Evolutionary conservation across 2,113 vertebrate genomes (phyloP).

Genomic region (Centropristis striata): DNA sequence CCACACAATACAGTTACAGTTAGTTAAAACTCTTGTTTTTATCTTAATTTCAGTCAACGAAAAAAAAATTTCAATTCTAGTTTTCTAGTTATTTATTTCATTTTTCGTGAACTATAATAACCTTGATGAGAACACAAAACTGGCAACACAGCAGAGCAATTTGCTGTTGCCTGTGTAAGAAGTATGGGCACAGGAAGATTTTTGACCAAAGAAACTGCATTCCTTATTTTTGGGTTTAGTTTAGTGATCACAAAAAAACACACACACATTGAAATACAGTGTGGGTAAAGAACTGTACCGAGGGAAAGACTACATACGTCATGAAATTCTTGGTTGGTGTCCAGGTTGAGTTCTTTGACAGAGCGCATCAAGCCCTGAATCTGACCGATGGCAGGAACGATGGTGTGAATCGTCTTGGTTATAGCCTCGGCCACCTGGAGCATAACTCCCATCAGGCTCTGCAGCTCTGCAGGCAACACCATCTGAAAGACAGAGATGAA

Average conservation of each 20-base stretch:
- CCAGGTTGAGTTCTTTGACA: slow-evolving; percentile 70
- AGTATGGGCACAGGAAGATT: background rate
- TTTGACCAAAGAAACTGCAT: background rate
- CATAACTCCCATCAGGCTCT: slow-evolving; percentile 68
- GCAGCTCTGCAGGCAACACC: slow-evolving; percentile 80
- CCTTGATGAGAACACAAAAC: background rate
- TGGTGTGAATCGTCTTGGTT: slow-evolving; percentile 68
- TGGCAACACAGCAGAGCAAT: background rate
- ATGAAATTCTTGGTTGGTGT: slow-evolving; percentile 53
- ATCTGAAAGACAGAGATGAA: slow-evolving; percentile 66
- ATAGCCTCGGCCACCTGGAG: slow-evolving; percentile 62
- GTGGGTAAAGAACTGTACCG: background rate
- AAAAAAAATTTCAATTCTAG: no score
- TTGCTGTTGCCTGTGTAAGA: background rate
- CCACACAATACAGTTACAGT: no score
- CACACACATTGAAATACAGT: background rate
- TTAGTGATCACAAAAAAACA: background rate
- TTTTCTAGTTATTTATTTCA: no score
- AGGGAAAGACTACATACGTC: slow-evolving; percentile 50
- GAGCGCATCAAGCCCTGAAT: slow-evolving; percentile 72
- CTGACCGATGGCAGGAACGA: slow-evolving; percentile 70
- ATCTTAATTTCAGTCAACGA: no score
- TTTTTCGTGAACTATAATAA: no score
- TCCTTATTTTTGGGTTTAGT: background rate
- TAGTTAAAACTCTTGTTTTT: no score